Conservation (phyloP, 2,113 vertebrate genomes). For the Tupaia tana region DNA sequence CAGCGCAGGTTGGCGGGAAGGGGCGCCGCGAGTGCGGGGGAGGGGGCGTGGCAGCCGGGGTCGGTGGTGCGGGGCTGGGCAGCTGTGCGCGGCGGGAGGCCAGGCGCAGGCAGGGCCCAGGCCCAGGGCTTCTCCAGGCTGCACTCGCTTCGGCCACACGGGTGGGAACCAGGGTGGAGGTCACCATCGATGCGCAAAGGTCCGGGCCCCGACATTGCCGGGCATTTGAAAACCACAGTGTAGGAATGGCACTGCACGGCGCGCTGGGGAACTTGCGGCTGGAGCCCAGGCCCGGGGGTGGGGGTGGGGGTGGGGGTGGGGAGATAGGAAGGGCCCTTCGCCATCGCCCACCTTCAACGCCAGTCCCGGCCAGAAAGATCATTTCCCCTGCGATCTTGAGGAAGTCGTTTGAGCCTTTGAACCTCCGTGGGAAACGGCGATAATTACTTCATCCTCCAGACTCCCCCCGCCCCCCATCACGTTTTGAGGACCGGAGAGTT, state of each 20-base stretch:
- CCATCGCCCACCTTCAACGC: not conserved
- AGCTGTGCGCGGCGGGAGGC: not conserved
- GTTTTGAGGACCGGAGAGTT: not conserved
- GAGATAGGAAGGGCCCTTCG: not conserved
- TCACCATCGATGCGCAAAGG: not conserved
- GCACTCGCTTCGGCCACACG: not conserved
- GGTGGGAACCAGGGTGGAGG: not conserved
- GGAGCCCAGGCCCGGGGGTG: not conserved
- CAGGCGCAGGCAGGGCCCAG: not conserved
- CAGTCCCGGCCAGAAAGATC: not conserved
- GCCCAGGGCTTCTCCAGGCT: not conserved
- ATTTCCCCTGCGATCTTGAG: not conserved
- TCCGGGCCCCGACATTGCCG: not conserved
- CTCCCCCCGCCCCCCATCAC: not conserved
- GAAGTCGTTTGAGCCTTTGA: not conserved
- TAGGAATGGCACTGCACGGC: not conserved
- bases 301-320: not conserved
- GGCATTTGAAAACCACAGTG: not conserved
- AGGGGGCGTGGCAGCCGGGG: not conserved
- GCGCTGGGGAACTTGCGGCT: not conserved
- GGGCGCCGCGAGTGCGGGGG: not conserved
- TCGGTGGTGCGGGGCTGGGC: not conserved
- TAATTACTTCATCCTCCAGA: not conserved
- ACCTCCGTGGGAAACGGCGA: not conserved
- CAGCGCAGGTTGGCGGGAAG: constrained; percentile 15